phyloP scores from a whole-genome alignment of 2,888 invertebrate species.

The Euphydryas editha region DNA sequence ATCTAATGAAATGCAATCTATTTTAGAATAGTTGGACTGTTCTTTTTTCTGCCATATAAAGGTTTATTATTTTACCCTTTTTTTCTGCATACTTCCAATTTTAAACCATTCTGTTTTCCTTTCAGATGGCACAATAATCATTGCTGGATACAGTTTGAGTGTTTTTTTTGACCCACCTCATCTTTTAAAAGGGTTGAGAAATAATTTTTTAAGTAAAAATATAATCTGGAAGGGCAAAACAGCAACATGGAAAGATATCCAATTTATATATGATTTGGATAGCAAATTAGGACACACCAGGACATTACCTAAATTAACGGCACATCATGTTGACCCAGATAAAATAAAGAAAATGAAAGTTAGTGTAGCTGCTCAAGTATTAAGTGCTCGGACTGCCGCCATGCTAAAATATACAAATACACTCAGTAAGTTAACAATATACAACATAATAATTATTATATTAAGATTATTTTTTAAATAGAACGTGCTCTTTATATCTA shows the following conservation, averaged over 20 bases:
- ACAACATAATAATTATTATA: no score
- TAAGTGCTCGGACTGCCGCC: not conserved
- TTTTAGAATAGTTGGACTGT: slow-evolving; percentile 17
- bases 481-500: no score
- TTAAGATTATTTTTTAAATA: no score
- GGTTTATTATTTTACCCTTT: slow-evolving; percentile 15
- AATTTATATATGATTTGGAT: slow-evolving; percentile 14
- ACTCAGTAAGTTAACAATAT: no score
- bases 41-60: slow-evolving; percentile 2
- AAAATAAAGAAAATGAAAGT: not conserved
- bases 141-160: slow-evolving; percentile 33
- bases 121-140: slow-evolving; percentile 38
- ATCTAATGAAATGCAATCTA: slow-evolving; percentile 14
- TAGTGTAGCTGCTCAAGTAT: not conserved
- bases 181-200: slow-evolving; percentile 39
- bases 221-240: slow-evolving; percentile 24
- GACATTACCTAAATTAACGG: not conserved
- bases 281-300: slow-evolving; percentile 26
- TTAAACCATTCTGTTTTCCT: not conserved
- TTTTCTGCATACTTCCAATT: not conserved
- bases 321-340: not conserved
- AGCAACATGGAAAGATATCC: slow-evolving; percentile 32
- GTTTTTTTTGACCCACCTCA: slow-evolving; percentile 43
- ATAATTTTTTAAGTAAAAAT: slow-evolving; percentile 29
- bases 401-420: not conserved